Percentiles rank a stretch among this genome's conserved stretches.
Evolutionary conservation across 2,797 vertebrate species (phyloP).

Genomic region (Synanceia verrucosa): DNA sequence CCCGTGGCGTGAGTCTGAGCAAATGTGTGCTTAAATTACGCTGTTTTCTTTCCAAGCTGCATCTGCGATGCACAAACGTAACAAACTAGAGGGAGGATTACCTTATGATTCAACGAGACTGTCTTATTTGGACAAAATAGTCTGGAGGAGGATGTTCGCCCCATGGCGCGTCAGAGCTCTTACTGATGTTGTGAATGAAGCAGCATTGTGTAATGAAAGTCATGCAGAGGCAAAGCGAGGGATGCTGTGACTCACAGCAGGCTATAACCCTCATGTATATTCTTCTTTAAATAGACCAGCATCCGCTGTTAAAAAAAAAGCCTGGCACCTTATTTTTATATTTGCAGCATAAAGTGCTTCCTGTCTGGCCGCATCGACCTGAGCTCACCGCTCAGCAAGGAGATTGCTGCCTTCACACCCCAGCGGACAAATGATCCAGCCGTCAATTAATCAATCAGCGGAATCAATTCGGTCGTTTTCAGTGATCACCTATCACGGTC

Average conservation of each 20-base stretch:
- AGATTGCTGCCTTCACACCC: slow-evolving; percentile 21
- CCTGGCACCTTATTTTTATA: neutral
- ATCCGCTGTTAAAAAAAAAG: neutral
- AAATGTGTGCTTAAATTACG: neutral
- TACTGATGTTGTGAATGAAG: slow-evolving; percentile 62
- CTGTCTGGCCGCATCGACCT: slow-evolving; percentile 51
- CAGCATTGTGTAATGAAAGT: slow-evolving; percentile 74
- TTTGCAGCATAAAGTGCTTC: slow-evolving; percentile 13
- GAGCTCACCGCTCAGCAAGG: neutral
- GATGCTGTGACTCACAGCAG: slow-evolving; percentile 32
- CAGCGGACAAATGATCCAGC: slow-evolving; percentile 28
- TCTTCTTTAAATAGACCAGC: neutral
- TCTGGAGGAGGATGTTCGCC: neutral
- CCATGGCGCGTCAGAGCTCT: slow-evolving; percentile 29
- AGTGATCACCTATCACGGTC: slow-evolving; percentile 48
- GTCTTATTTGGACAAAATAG: neutral
- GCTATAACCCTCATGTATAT: neutral
- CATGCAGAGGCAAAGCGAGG: slow-evolving; percentile 50
- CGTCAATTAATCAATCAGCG: slow-evolving; percentile 61
- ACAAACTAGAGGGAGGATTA: neutral
- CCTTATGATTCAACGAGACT: neutral
- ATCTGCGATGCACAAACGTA: neutral
- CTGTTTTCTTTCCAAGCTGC: neutral
- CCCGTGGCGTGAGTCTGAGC: slow-evolving; percentile 21
- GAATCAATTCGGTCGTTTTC: slow-evolving; percentile 44